Percentiles rank a stretch among this genome's conserved stretches.
These are phyloP conservation scores for Petaurus breviceps DNA, from an alignment of 2,113 vertebrate genomes.

Conservation along the genomic window DNA sequence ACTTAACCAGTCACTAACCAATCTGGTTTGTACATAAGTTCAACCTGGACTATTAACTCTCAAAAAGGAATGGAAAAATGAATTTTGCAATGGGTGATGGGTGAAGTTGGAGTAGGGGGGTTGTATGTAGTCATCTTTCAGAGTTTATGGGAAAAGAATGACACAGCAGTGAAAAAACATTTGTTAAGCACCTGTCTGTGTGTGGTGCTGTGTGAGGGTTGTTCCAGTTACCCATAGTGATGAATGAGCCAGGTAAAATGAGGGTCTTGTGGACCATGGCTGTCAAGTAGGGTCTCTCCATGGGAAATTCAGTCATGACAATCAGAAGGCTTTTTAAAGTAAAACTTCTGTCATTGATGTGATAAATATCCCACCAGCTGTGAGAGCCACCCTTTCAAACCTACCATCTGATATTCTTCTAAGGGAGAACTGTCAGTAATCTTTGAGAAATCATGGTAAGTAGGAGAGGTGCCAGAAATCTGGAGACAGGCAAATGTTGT, in stretches of 20 bases:
- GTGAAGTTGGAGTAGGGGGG: background rate
- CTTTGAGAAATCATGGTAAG: background rate
- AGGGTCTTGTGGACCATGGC: background rate
- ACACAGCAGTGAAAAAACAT: background rate
- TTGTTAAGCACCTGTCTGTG: background rate
- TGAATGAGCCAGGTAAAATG: background rate
- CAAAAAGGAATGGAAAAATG: background rate
- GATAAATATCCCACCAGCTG: background rate
- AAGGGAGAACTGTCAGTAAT: background rate
- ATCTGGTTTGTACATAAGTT: background rate
- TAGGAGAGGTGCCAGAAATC: background rate
- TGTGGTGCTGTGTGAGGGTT: background rate
- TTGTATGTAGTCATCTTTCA: background rate
- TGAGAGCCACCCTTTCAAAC: background rate
- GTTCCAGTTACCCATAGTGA: background rate
- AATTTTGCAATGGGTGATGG: background rate
- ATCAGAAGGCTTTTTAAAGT: background rate
- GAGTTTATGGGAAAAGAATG: slow-evolving; percentile 1
- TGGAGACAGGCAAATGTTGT: background rate
- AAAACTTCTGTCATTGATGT: background rate
- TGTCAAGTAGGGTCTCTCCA: background rate
- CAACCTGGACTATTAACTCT: background rate
- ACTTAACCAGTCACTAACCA: background rate
- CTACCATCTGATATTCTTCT: background rate
- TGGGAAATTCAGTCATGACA: slow-evolving; percentile 1